Conservation (phyloP, 2,888 invertebrate genomes). For the Atrina japonica region DNA sequence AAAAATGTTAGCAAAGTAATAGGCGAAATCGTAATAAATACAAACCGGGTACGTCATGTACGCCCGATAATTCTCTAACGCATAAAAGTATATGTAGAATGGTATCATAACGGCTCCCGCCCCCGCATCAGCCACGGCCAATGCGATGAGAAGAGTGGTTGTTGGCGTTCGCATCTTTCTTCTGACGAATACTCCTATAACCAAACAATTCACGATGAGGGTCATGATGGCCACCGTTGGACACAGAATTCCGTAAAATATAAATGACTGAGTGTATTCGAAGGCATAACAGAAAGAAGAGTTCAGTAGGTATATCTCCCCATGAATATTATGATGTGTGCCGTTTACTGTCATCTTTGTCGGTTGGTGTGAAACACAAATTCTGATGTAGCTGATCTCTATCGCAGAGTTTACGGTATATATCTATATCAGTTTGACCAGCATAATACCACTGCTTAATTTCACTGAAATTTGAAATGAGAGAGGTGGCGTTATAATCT, state of each 20-base stretch:
- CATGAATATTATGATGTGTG: too few species aligned
- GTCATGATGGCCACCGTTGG: constrained; percentile 38
- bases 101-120: constrained; percentile 43
- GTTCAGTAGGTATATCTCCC: neutral
- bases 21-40: constrained; percentile 22
- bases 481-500: too few species aligned
- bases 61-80: constrained; percentile 16
- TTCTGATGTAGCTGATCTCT: too few species aligned
- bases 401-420: too few species aligned
- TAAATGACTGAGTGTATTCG: constrained; percentile 6
- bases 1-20: constrained; percentile 40
- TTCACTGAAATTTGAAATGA: too few species aligned
- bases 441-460: too few species aligned
- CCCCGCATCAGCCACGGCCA: constrained; percentile 47
- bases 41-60: constrained; percentile 27
- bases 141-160: constrained; percentile 45
- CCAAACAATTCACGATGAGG: constrained; percentile 44
- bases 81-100: constrained; percentile 42
- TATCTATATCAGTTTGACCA: too few species aligned
- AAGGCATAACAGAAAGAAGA: constrained; percentile 11
- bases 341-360: too few species aligned
- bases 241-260: constrained; percentile 24
- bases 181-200: constrained; percentile 42
- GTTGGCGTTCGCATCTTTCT: constrained; percentile 50
- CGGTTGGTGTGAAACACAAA: too few species aligned